Percentiles rank a stretch among this genome's conserved stretches.
phyloP scores from a whole-genome alignment of 2,797 vertebrate species.

The Xyrichtys novacula region DNA sequence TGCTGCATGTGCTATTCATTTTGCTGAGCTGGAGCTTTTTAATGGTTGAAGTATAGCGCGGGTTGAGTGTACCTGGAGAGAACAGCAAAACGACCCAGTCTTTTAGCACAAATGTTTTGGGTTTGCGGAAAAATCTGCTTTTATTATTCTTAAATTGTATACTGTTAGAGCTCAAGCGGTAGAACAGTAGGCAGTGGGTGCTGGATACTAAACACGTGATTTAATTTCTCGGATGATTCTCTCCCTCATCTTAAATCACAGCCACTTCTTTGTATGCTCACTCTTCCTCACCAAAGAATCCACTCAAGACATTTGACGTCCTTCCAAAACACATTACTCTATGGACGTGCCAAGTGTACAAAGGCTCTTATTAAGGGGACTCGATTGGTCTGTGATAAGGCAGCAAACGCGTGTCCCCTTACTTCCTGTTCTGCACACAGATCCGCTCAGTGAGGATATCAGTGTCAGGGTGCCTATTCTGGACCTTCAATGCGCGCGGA shows the following conservation, averaged over 20 bases:
- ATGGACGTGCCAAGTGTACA: conserved; percentile 59
- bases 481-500: conserved; percentile 53
- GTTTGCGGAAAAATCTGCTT: conserved; percentile 39
- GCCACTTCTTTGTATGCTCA: conserved; percentile 17
- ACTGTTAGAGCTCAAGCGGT: conserved; percentile 25
- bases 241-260: conserved; percentile 50
- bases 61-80: conserved; percentile 61
- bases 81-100: conserved; percentile 41
- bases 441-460: conserved; percentile 46
- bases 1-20: conserved; percentile 81
- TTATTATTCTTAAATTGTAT: conserved; percentile 35
- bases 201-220: conserved; percentile 38
- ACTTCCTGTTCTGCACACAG: conserved; percentile 64
- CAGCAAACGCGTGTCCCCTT: conserved; percentile 56
- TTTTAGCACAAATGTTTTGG: conserved; percentile 60
- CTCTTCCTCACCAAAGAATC: conserved; percentile 44
- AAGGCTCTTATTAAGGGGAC: conserved; percentile 46
- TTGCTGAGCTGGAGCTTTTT: conserved; percentile 76
- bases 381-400: conserved; percentile 62
- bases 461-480: conserved; percentile 69
- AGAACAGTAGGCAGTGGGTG: conserved; percentile 9
- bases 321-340: conserved; percentile 51
- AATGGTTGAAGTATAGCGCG: conserved; percentile 66
- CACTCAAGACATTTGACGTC: conserved; percentile 41
- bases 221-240: conserved; percentile 38